Percentiles rank a stretch among this genome's conserved stretches.
phyloP scores from a whole-genome alignment of 2,113 vertebrate genomes.

The Prolemur simus region DNA sequence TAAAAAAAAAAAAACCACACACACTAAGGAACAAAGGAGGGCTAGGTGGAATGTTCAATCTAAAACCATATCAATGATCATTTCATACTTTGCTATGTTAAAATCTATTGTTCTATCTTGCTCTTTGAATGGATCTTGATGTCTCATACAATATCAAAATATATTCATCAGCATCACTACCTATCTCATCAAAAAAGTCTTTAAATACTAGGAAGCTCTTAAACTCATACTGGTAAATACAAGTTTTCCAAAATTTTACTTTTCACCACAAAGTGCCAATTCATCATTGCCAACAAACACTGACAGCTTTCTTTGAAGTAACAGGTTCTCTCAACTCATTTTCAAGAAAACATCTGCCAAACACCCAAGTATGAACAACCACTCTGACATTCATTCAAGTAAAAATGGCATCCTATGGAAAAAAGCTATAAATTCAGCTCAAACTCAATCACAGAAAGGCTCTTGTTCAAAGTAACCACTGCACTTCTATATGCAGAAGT shows the following conservation, averaged over 20 bases:
- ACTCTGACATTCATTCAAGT: neutral
- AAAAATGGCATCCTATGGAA: neutral
- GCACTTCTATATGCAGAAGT: neutral
- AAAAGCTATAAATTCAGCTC: neutral
- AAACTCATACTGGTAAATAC: neutral
- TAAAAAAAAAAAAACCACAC: neutral
- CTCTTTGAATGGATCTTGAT: neutral
- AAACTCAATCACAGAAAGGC: neutral
- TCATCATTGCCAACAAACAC: neutral
- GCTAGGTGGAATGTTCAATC: neutral
- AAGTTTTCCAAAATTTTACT: slow-evolving; percentile 38
- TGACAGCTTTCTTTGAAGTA: neutral
- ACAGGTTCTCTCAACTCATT: neutral
- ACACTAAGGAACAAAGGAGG: too few relatives aligned
- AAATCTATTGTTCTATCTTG: neutral
- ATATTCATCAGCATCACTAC: neutral
- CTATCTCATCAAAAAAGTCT: neutral
- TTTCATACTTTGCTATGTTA: neutral
- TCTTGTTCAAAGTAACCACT: neutral
- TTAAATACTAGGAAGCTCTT: neutral
- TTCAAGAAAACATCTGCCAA: neutral
- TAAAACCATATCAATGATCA: neutral
- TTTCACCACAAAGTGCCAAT: neutral
- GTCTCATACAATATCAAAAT: neutral
- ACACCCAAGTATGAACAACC: neutral